These are phyloP conservation scores for Folsomia manolachei DNA, from an alignment of 2,888 invertebrate genomes.

Conservation along the genomic window DNA sequence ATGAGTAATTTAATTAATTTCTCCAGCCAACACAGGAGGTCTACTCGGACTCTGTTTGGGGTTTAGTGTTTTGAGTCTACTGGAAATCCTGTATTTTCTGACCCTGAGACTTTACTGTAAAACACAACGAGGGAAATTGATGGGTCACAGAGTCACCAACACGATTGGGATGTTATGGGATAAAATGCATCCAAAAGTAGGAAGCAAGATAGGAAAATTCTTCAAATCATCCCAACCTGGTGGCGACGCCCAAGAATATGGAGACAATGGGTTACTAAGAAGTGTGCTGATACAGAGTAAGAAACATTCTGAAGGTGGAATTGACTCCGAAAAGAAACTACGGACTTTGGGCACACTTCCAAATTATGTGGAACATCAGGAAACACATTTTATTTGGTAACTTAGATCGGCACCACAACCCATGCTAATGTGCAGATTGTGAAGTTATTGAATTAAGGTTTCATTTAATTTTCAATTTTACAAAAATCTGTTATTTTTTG, in stretches of 20 bases:
- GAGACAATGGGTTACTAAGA: background rate
- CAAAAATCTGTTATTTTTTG: too few relatives aligned
- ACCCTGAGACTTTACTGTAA: slow-evolving; percentile 32
- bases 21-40: slow-evolving; percentile 36
- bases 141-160: background rate
- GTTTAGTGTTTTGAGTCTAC: slow-evolving; percentile 35
- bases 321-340: too few relatives aligned
- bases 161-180: background rate
- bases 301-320: background rate
- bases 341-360: background rate
- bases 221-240: too few relatives aligned
- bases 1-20: background rate
- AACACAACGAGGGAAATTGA: slow-evolving; percentile 11
- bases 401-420: background rate
- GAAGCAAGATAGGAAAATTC: too few relatives aligned
- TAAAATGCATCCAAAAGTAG: too few relatives aligned
- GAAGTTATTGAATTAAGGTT: too few relatives aligned
- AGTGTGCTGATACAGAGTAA: background rate
- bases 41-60: slow-evolving; percentile 39
- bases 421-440: too few relatives aligned
- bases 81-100: slow-evolving; percentile 39
- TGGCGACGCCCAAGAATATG: too few relatives aligned
- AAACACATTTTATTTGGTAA: background rate
- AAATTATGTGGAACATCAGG: background rate
- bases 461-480: too few relatives aligned